Evolutionary conservation across 1,140 invertebrate species (phyloP).

Genomic region (Oryctes rhinoceros): DNA sequence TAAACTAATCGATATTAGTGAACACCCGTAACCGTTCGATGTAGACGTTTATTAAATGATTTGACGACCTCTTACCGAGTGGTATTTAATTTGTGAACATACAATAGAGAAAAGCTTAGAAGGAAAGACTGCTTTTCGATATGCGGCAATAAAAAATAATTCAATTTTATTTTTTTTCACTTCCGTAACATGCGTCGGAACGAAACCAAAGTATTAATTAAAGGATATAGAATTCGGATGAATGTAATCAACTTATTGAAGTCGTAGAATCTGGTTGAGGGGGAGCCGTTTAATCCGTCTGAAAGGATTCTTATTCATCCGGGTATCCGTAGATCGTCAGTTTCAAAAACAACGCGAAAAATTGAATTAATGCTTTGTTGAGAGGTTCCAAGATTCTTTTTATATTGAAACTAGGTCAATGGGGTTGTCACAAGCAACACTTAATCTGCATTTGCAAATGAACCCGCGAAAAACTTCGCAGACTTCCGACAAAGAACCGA

Average conservation of each 20-base stretch:
- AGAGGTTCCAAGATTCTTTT: background rate
- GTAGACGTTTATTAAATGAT: too few species aligned
- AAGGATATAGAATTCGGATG: too few species aligned
- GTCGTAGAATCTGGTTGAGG: background rate
- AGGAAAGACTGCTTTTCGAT: too few species aligned
- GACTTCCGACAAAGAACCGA: background rate
- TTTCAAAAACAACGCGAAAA: background rate
- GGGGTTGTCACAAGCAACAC: constrained; percentile 8
- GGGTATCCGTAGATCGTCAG: background rate
- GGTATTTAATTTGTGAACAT: too few species aligned
- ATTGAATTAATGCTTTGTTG: constrained; percentile 6
- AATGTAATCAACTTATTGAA: background rate
- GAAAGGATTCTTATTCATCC: background rate
- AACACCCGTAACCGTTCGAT: too few species aligned
- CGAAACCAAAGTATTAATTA: too few species aligned
- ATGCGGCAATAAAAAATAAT: too few species aligned
- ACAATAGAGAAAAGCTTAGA: too few species aligned
- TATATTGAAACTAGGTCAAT: background rate
- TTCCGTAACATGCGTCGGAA: too few species aligned
- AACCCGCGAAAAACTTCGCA: background rate
- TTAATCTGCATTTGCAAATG: constrained; percentile 6
- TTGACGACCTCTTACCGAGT: too few species aligned
- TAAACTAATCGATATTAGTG: too few species aligned
- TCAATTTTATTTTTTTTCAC: too few species aligned
- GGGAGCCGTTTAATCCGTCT: background rate